These are phyloP conservation scores for Nothobranchius furzeri DNA, from an alignment of 2,113 vertebrate genomes.

Conservation along the genomic window DNA sequence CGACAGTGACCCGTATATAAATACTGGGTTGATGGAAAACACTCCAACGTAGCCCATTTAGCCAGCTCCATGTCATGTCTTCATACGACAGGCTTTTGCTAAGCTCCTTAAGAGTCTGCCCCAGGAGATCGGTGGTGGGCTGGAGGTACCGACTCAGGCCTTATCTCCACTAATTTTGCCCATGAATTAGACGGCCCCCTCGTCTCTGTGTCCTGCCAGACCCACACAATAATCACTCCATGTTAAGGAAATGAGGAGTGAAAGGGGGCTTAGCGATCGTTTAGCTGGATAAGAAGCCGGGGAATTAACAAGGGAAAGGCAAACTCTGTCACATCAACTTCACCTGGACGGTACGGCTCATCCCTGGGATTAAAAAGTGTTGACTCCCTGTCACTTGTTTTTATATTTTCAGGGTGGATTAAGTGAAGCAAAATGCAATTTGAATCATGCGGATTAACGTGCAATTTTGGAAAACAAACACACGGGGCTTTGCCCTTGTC, in stretches of 20 bases:
- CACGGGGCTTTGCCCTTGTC: conserved; percentile 22
- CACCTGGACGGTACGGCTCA: conserved; percentile 47
- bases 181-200: conserved; percentile 69
- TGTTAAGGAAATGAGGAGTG: conserved; percentile 64
- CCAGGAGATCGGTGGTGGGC: conserved; percentile 77
- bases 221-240: conserved; percentile 54
- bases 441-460: conserved; percentile 58
- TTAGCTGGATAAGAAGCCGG: conserved; percentile 42
- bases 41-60: conserved; percentile 78
- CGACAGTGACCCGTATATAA: conserved; percentile 73
- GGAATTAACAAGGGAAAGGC: conserved; percentile 32
- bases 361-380: conserved; percentile 44
- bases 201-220: conserved; percentile 60
- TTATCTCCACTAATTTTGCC: conserved; percentile 81
- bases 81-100: conserved; percentile 80
- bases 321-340: conserved; percentile 40
- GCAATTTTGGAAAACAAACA: conserved; percentile 58
- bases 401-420: conserved; percentile 61
- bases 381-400: conserved; percentile 61
- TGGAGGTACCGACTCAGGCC: conserved; percentile 75
- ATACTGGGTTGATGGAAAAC: conserved; percentile 77
- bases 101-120: conserved; percentile 82
- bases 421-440: conserved; percentile 53
- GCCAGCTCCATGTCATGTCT: conserved; percentile 78
- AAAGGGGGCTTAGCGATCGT: conserved; percentile 55